These are phyloP conservation scores for Lithophane leautieri DNA, from an alignment of 2,888 invertebrate species.

Conservation along the genomic window DNA sequence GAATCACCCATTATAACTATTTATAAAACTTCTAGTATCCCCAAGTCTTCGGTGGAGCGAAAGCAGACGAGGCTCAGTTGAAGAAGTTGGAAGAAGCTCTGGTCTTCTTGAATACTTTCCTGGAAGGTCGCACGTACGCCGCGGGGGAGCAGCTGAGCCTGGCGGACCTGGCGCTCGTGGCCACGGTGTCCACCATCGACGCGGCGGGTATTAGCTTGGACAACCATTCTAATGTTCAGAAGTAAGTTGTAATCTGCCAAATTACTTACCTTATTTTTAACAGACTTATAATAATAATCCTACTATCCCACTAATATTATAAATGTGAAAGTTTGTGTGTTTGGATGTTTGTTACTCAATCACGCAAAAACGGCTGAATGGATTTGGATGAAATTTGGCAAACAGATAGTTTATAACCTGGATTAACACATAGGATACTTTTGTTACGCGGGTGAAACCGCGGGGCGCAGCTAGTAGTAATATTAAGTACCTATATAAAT, in stretches of 20 bases:
- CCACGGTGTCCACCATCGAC: conserved; percentile 92
- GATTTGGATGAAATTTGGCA: too few species aligned
- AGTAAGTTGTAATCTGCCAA: conserved; percentile 53
- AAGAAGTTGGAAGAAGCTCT: conserved; percentile 92
- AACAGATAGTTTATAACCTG: too few species aligned
- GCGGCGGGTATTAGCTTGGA: conserved; percentile 91
- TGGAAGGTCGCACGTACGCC: conserved; percentile 91
- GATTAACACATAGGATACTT: too few species aligned
- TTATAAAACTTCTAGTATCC: conserved; percentile 84
- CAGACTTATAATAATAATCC: not conserved
- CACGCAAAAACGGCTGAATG: too few species aligned
- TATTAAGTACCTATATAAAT: not conserved
- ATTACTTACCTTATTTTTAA: too few species aligned
- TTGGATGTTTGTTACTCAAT: too few species aligned
- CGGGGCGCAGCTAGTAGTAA: not conserved
- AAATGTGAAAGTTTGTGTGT: too few species aligned
- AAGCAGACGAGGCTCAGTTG: conserved; percentile 90
- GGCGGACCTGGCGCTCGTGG: conserved; percentile 93
- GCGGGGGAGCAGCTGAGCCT: conserved; percentile 93
- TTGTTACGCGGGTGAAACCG: too few species aligned
- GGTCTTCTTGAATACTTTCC: conserved; percentile 92
- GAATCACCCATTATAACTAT: too few species aligned
- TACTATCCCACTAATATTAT: too few species aligned
- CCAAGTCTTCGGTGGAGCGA: conserved; percentile 88
- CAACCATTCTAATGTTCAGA: conserved; percentile 84